Conservation (phyloP, 1,140 invertebrate genomes). For the Philotrypesis tridentata region DNA sequence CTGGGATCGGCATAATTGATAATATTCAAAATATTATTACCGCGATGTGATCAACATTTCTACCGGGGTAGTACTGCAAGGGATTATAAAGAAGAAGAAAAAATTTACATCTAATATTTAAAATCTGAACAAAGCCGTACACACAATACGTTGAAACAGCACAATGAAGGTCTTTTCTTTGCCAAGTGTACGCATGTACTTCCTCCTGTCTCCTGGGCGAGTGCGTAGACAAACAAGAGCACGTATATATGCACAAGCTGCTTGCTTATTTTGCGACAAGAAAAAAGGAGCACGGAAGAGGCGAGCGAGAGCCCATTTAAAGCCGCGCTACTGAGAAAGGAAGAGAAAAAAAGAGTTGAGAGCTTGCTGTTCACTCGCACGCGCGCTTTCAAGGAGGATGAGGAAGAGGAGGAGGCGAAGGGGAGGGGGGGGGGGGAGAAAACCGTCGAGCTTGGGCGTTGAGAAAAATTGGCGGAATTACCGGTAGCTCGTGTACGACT, state of each 20-base stretch:
- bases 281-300: not conserved
- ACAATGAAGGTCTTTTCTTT: not conserved
- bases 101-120: not conserved
- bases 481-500: not conserved
- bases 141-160: not conserved
- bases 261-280: not conserved
- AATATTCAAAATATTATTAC: no score
- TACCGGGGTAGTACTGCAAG: no score
- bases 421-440: not conserved
- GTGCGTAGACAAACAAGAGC: not conserved
- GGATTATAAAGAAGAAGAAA: no score
- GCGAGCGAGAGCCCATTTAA: not conserved
- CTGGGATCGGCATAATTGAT: no score
- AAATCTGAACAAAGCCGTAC: not conserved
- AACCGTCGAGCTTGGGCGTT: no score
- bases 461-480: constrained; percentile 44
- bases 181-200: not conserved
- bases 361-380: no score
- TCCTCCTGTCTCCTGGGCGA: not conserved
- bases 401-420: constrained; percentile 2
- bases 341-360: not conserved
- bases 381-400: no score
- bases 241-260: not conserved
- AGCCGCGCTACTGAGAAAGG: not conserved
- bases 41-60: no score